Base-by-base conservation (phyloP, 2,888 invertebrate species). In the Lasioglossum calceatum region DNA sequence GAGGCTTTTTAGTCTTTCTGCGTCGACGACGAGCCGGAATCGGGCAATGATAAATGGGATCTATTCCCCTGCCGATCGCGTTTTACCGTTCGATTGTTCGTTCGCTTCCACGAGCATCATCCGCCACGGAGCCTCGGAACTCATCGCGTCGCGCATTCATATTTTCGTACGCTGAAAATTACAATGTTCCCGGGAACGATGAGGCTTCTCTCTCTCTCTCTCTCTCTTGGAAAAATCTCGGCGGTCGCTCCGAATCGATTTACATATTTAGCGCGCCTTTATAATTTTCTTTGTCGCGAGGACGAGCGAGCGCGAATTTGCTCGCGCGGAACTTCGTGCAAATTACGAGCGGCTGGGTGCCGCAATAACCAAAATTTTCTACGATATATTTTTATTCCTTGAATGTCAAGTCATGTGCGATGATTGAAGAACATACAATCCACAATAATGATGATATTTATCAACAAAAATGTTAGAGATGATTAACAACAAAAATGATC, bases 21-120 rank as follows among this genome's bases (percentile, higher is more conserved):
- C 23, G 42, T n/a, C 58, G 27, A 39, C 54, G 77, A 71, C 73
- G n/a, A 71, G 42, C 32, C 36, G 80, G 75, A 81, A 85, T 81
- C 82, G 76, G 32, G 54, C 87, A 81, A 87, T 82, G 78, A 86
- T 86, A 87, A 87, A 87, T 83, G 72, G 73, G 81, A 83, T 83
- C 78, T 79, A 76, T 82, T 72, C 73, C 70, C 39, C 64, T 36
- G 32, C 75, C 27, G 77, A 77, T 79, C 80, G 70, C 39, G 39
- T 54, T 86, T 84, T 32, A 61, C 67, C 64, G 64, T 50, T 85
- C 39, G 78, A 79, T 80, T 86, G 74, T 87, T 77, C 81, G 70
- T 77, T 79, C 74, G 19, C 16, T 50, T 61, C 58, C 39, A 19
- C 39, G 39, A 70, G 36, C 10, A 70, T 39, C 39, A 19, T 7